Percentiles rank a stretch among this genome's conserved stretches.
Conservation (phyloP, 2,797 vertebrate species). For the Cyprinodon diabolis region DNA sequence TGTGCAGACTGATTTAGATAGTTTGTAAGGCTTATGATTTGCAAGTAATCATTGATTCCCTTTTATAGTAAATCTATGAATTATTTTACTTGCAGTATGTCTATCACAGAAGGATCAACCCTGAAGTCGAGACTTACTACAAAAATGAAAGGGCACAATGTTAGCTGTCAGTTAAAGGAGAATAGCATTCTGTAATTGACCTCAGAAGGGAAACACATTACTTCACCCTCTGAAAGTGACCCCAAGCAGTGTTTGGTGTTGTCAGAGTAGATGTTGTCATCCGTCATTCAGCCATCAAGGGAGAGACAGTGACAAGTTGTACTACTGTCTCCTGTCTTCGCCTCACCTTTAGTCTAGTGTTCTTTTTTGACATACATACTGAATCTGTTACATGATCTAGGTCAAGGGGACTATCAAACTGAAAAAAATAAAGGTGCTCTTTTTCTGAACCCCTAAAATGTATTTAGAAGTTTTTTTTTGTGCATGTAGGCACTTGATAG, state of each 20-base stretch:
- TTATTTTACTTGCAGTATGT: neutral
- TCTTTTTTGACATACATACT: slow-evolving; percentile 1
- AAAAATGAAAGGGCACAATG: slow-evolving; percentile 17
- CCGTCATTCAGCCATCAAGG: slow-evolving; percentile 74
- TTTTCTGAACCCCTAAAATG: neutral
- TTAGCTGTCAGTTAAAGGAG: slow-evolving; percentile 49
- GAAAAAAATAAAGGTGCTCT: no score
- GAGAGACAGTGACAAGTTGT: slow-evolving; percentile 69
- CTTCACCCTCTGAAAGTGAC: slow-evolving; percentile 42
- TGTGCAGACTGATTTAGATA: slow-evolving; percentile 44
- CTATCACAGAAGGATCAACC: neutral
- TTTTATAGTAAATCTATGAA: neutral
- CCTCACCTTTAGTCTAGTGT: slow-evolving; percentile 10
- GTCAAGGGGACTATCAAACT: neutral
- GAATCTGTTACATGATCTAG: neutral
- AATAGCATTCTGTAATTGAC: slow-evolving; percentile 35
- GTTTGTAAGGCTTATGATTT: slow-evolving; percentile 39
- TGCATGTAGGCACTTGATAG: neutral
- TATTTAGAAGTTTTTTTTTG: neutral
- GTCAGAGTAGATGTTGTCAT: slow-evolving; percentile 71
- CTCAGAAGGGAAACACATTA: slow-evolving; percentile 15
- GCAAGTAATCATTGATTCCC: neutral
- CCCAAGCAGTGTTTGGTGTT: slow-evolving; percentile 59
- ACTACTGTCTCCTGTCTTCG: slow-evolving; percentile 51
- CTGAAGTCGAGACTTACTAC: slow-evolving; percentile 2